These are phyloP conservation scores for Melinaea marsaeus DNA, from an alignment of 2,888 invertebrate species.

Conservation along the genomic window DNA sequence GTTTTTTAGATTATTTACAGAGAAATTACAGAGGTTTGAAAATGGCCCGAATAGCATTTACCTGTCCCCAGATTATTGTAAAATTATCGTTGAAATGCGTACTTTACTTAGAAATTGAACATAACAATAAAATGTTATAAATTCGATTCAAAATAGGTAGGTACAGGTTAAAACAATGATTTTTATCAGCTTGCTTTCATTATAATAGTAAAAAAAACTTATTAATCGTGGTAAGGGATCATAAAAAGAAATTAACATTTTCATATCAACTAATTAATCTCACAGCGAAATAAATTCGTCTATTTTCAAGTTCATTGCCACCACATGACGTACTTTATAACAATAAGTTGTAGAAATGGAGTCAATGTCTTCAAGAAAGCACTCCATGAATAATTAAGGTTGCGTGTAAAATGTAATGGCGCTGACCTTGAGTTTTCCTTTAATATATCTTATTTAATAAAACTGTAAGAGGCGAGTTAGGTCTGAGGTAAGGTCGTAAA, in stretches of 20 bases:
- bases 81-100: too few relatives aligned
- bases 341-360: constrained; percentile 1
- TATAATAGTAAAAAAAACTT: not conserved
- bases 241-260: constrained; percentile 1
- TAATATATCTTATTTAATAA: not conserved
- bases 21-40: too few relatives aligned
- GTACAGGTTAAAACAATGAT: too few relatives aligned
- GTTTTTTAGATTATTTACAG: too few relatives aligned
- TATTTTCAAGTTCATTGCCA: constrained; percentile 18
- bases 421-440: constrained; percentile 41
- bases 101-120: too few relatives aligned
- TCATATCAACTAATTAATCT: constrained; percentile 2
- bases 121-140: too few relatives aligned
- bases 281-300: not conserved
- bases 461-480: too few relatives aligned
- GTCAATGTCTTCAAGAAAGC: constrained; percentile 16
- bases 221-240: not conserved
- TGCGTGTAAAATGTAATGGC: constrained; percentile 40
- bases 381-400: constrained; percentile 14
- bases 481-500: too few relatives aligned
- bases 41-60: too few relatives aligned
- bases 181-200: too few relatives aligned
- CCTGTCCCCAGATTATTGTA: too few relatives aligned
- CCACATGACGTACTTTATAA: constrained; percentile 10
- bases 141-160: too few relatives aligned